A percentile compares a stretch with the other conserved stretches of the same genome.
These are phyloP conservation scores for Cygnus atratus DNA, from an alignment of 2,113 vertebrate genomes.

Conservation along the genomic window DNA sequence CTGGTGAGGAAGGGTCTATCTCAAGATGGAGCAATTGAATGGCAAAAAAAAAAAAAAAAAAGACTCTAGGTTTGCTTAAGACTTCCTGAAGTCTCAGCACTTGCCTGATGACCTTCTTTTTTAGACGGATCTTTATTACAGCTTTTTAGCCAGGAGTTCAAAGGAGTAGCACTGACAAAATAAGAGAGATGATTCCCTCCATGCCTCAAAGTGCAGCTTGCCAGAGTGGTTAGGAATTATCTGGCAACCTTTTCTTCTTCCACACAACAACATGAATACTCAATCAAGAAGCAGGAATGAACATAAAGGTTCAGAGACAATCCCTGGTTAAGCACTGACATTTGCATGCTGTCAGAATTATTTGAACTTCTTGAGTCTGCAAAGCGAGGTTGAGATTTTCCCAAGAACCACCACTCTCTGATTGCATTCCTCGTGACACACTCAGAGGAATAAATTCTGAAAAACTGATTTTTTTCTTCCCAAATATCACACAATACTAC, in stretches of 20 bases:
- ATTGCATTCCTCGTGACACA: not conserved
- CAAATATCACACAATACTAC: not conserved
- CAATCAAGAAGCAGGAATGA: constrained; percentile 20
- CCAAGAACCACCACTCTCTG: not conserved
- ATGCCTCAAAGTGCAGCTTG: not conserved
- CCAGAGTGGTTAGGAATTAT: not conserved
- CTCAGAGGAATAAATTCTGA: not conserved
- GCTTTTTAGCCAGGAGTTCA: constrained; percentile 21
- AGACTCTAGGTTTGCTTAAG: constrained; percentile 10
- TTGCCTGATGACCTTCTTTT: constrained; percentile 38
- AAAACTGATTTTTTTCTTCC: not conserved
- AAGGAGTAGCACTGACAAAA: constrained; percentile 14
- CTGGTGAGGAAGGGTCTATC: not conserved
- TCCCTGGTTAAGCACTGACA: constrained; percentile 18
- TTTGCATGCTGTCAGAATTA: constrained; percentile 31
- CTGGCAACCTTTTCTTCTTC: constrained; percentile 1
- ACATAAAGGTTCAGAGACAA: constrained; percentile 42
- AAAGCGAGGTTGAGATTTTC: constrained; percentile 1
- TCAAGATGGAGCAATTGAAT: constrained; percentile 21
- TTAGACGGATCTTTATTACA: constrained; percentile 21
- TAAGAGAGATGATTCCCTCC: constrained; percentile 37
- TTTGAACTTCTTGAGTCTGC: not conserved
- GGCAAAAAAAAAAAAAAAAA: not conserved
- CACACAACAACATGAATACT: constrained; percentile 35
- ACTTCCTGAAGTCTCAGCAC: constrained; percentile 26